Conservation (phyloP, 1,140 invertebrate species). For the Zelostemma sp. region DNA sequence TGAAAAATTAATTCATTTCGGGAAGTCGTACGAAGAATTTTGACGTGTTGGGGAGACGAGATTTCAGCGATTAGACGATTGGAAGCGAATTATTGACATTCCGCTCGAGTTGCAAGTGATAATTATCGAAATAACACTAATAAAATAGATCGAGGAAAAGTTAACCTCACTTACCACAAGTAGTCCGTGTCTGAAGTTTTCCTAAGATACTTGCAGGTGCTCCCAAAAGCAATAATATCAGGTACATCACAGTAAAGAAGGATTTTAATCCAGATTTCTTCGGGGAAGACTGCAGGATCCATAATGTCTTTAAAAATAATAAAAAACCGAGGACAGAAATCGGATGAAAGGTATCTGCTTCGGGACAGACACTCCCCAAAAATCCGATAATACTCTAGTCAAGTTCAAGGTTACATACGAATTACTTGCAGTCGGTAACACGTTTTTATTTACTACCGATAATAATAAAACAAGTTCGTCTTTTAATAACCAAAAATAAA, state of each 20-base stretch:
- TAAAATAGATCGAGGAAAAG: constrained; percentile 28
- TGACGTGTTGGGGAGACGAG: no score
- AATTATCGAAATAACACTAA: constrained; percentile 1
- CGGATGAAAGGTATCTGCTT: constrained; percentile 35
- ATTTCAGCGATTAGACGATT: no score
- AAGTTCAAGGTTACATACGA: constrained; percentile 64
- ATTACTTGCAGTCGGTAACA: no score
- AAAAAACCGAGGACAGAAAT: constrained; percentile 50
- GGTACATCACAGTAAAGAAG: constrained; percentile 68
- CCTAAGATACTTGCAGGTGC: constrained; percentile 68
- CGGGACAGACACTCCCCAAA: constrained; percentile 58
- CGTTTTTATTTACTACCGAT: no score
- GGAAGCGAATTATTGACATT: no score
- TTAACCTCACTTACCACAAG: constrained; percentile 66
- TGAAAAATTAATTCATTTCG: no score
- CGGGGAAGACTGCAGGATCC: constrained; percentile 68
- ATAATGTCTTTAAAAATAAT: constrained; percentile 60
- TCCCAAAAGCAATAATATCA: constrained; percentile 69
- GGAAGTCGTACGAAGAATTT: no score
- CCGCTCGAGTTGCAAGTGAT: not conserved
- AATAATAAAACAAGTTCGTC: no score
- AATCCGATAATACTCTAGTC: constrained; percentile 64
- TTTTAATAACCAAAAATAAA: no score
- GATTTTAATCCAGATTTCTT: constrained; percentile 71
- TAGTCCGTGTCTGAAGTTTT: constrained; percentile 68